These are phyloP conservation scores for Alligator mississippiensis DNA, from an alignment of 2,113 vertebrate species.

Conservation along the genomic window DNA sequence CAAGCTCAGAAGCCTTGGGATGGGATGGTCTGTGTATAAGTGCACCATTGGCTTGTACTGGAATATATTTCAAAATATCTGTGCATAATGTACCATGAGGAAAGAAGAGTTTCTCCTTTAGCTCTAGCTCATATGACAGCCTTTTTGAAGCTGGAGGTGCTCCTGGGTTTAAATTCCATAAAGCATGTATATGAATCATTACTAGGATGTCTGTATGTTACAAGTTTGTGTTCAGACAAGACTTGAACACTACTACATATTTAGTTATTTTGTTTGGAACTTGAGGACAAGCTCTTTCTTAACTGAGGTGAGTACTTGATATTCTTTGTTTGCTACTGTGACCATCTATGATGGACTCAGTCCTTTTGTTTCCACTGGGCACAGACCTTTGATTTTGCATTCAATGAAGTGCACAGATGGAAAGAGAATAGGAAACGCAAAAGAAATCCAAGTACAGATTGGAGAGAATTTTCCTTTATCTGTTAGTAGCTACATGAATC, in stretches of 20 bases:
- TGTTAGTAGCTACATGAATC: slow-evolving; percentile 36
- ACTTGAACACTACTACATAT: background rate
- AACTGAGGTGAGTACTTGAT: background rate
- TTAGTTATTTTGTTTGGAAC: background rate
- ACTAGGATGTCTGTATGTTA: slow-evolving; percentile 2
- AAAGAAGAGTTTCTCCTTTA: slow-evolving; percentile 9
- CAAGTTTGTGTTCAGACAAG: background rate
- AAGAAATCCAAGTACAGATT: slow-evolving; percentile 15
- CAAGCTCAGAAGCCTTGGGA: slow-evolving; percentile 53
- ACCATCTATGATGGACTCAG: background rate
- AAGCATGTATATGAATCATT: slow-evolving; percentile 1
- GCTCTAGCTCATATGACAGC: slow-evolving; percentile 36
- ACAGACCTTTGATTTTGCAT: background rate
- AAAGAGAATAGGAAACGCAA: slow-evolving; percentile 8
- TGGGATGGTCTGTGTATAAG: slow-evolving; percentile 12
- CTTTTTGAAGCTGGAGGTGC: background rate
- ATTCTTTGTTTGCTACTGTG: background rate
- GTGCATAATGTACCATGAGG: slow-evolving; percentile 37
- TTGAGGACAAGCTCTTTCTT: background rate
- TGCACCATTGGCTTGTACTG: slow-evolving; percentile 17
- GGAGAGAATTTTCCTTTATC: background rate
- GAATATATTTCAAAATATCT: slow-evolving; percentile 38
- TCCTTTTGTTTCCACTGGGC: slow-evolving; percentile 13
- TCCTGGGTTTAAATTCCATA: slow-evolving; percentile 13
- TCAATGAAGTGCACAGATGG: background rate